Evolutionary conservation across 2,888 invertebrate genomes (phyloP), one percentile per base, ranked within the genome.

Genomic region (Amphipoea oculea): DNA sequence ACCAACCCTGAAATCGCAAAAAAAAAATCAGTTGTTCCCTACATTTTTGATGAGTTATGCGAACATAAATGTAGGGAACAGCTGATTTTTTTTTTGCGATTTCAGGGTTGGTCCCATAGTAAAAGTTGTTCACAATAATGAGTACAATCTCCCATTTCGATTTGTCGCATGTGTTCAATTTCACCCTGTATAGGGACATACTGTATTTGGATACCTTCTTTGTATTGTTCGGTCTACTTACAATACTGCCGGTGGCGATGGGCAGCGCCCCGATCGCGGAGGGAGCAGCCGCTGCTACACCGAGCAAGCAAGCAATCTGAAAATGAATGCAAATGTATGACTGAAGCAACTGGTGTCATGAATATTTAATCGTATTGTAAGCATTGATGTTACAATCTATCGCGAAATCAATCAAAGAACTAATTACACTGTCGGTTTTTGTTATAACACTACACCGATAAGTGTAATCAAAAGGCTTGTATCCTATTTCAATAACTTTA

Each of bases 271-370:
- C 88, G 69, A 79, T 54, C 14, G n/a, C 88, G 29, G 86, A 85
- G 6, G 96, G 96, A 70, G 94, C 96, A 11, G 94, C 94, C 71
- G 90, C 89, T 70, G 93, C 94, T 76, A 91, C 93, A 89, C 94
- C 95, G 70, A 96, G 80, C 69, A 96, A 81, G 90, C 94, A 95
- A 82, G 92, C 91, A 88, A 96, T 92, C 96, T 96, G 91, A 76
- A 89, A 86, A 88, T 73, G 76, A 87, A 72, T 76, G 82, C 81
- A 71, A 82, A 70, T 80, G 62, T 60, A 77, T 73, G 42, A 74
- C 62, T 84, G 75, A 73, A 78, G 86, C 57, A 86, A 84, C 78
- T 82, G 45, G 36, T 75, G 9, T 73, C 72, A 83, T 86, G 78
- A 83, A 84, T 86, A 78, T 75, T 78, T 14, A 75, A 48, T 51